A percentile compares a stretch with the other conserved stretches of the same genome.
These are phyloP conservation scores for Melieria crassipennis DNA, from an alignment of 2,888 invertebrate species.

Conservation along the genomic window DNA sequence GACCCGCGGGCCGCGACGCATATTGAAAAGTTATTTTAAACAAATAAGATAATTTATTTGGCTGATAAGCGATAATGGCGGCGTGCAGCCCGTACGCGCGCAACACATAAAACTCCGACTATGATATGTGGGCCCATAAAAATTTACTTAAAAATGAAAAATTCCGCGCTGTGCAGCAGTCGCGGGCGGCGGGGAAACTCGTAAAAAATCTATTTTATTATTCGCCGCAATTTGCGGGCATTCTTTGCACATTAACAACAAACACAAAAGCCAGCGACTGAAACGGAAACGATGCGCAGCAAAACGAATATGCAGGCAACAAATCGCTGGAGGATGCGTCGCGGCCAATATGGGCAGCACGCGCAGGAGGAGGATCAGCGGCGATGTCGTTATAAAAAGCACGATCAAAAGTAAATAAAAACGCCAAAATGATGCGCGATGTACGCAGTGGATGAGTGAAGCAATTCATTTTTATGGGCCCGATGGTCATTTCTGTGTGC, in stretches of 20 bases:
- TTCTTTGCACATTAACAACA: no score
- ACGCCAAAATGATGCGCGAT: conserved; percentile 30
- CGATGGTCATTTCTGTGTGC: conserved; percentile 19
- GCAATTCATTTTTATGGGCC: conserved; percentile 35
- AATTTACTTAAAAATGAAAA: conserved; percentile 27
- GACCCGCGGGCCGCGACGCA: neutral
- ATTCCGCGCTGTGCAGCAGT: conserved; percentile 5
- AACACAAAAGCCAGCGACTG: neutral
- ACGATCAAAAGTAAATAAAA: conserved; percentile 34
- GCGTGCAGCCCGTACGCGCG: neutral
- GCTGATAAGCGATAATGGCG: conserved; percentile 22
- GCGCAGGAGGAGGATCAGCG: neutral
- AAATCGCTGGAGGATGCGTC: neutral
- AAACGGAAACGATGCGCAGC: neutral
- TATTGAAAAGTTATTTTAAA: neutral
- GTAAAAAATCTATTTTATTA: conserved; percentile 35
- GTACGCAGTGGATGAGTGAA: conserved; percentile 28
- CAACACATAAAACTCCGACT: conserved; percentile 13
- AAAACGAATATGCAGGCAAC: neutral
- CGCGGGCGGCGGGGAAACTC: conserved; percentile 4
- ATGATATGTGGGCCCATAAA: conserved; percentile 23
- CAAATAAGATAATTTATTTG: neutral
- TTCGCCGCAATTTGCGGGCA: conserved; percentile 2
- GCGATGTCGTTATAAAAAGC: conserved; percentile 1
- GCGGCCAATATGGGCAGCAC: neutral